phyloP scores from a whole-genome alignment of 2,797 vertebrate species.

The Sebastes wilsoni region DNA sequence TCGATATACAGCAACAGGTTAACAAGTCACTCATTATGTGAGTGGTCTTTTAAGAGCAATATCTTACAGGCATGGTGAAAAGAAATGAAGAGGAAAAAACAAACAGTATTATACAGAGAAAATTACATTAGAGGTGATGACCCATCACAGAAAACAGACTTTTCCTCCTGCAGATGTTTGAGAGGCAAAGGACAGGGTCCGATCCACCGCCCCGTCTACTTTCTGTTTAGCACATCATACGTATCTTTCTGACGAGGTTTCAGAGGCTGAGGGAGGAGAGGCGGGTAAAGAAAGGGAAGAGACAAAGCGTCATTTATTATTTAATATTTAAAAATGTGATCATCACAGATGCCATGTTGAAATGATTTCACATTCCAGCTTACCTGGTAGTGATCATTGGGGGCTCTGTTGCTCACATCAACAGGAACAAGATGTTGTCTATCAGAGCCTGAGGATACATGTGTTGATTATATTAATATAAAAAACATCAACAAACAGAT shows the following conservation, averaged over 20 bases:
- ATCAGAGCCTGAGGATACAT: conserved; percentile 41
- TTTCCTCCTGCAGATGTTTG: not conserved
- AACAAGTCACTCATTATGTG: not conserved
- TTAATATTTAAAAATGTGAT: not conserved
- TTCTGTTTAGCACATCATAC: conserved; percentile 29
- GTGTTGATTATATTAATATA: not conserved
- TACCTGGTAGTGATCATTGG: conserved; percentile 55
- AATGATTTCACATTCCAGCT: not conserved
- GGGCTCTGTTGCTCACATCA: accelerated
- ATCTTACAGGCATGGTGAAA: not conserved
- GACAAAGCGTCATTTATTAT: not conserved
- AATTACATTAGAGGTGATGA: not conserved
- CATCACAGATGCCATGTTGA: not conserved
- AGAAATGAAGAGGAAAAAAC: not conserved
- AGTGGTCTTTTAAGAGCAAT: not conserved
- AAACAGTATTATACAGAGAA: not conserved
- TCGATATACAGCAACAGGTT: not conserved
- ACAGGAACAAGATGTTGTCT: not conserved
- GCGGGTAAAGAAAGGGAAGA: not conserved
- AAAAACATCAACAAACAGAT: not conserved
- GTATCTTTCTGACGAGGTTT: not conserved
- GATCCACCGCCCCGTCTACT: not conserved
- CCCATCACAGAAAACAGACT: not conserved
- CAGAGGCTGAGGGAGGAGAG: conserved; percentile 32
- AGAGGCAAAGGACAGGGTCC: not conserved